Evolutionary conservation across 2,113 vertebrate genomes (phyloP).

Genomic region (Seriola quinqueradiata): DNA sequence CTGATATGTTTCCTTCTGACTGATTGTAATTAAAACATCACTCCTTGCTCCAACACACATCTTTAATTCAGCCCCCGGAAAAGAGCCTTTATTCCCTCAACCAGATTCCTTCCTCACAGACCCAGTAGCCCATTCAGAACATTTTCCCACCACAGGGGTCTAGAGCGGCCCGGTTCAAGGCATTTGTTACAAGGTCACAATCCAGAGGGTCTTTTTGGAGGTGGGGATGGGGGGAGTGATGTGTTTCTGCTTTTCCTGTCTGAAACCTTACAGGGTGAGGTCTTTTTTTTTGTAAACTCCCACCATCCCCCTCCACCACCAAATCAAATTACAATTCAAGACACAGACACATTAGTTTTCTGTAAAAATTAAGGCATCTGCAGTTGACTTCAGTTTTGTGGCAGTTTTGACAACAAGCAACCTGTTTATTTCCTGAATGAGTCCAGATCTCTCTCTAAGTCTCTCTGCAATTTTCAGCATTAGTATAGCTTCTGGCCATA

Average conservation of each 20-base stretch:
- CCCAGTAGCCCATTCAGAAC: slow-evolving; percentile 74
- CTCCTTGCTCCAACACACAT: slow-evolving; percentile 47
- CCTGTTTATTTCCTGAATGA: background rate
- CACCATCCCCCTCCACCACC: slow-evolving; percentile 18
- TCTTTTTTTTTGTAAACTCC: slow-evolving; percentile 21
- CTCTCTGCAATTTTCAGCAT: background rate
- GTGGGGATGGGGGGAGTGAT: slow-evolving; percentile 23
- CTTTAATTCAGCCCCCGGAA: slow-evolving; percentile 63
- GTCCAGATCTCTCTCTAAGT: background rate
- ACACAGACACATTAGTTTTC: slow-evolving; percentile 44
- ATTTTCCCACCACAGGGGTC: slow-evolving; percentile 80
- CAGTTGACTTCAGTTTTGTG: slow-evolving; percentile 17
- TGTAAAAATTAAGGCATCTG: slow-evolving; percentile 18
- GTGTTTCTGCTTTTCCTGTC: slow-evolving; percentile 41
- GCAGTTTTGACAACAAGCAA: background rate
- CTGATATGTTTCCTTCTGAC: slow-evolving; percentile 8
- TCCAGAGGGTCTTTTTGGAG: slow-evolving; percentile 64
- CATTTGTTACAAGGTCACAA: slow-evolving; percentile 72
- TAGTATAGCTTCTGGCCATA: background rate
- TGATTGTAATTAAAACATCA: slow-evolving; percentile 56
- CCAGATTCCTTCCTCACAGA: slow-evolving; percentile 68
- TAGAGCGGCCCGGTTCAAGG: slow-evolving; percentile 59
- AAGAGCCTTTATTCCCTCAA: slow-evolving; percentile 59
- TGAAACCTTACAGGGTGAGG: slow-evolving; percentile 32
- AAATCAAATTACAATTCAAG: slow-evolving; percentile 57